Evolutionary conservation across 2,888 invertebrate genomes (phyloP).

Genomic region (Mythimna impura): DNA sequence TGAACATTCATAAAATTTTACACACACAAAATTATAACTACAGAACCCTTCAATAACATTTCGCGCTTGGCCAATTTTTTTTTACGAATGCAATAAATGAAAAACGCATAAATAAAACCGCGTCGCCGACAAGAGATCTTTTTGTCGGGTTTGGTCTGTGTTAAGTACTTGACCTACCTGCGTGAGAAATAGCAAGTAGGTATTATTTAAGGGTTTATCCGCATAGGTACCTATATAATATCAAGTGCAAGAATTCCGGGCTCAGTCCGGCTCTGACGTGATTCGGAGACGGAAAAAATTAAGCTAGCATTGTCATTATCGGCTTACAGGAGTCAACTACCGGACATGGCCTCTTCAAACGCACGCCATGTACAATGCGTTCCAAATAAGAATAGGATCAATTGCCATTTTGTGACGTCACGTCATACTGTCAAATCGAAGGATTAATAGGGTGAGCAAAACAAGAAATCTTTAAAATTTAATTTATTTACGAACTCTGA

Average conservation of each 20-base stretch:
- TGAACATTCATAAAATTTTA: no score
- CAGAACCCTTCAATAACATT: slow-evolving; percentile 1
- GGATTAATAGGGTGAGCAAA: no score
- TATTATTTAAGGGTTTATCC: not conserved
- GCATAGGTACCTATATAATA: not conserved
- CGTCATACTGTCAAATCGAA: no score
- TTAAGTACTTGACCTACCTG: slow-evolving; percentile 1
- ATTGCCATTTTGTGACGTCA: no score
- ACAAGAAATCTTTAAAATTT: no score
- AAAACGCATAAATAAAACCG: slow-evolving; percentile 22
- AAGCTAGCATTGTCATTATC: no score
- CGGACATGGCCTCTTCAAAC: no score
- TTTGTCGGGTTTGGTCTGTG: not conserved
- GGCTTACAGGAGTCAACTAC: no score
- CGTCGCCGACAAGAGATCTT: slow-evolving; percentile 45
- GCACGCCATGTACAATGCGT: no score
- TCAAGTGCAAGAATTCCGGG: not conserved
- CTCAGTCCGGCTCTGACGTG: not conserved
- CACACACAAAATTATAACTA: not conserved
- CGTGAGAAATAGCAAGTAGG: not conserved
- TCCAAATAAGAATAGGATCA: no score
- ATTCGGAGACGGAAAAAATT: no score
- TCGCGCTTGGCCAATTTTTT: not conserved
- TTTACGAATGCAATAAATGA: slow-evolving; percentile 26
- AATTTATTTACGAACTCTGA: no score